Base-by-base conservation (phyloP, 2,113 vertebrate genomes). In the Lipotes vexillifer region DNA sequence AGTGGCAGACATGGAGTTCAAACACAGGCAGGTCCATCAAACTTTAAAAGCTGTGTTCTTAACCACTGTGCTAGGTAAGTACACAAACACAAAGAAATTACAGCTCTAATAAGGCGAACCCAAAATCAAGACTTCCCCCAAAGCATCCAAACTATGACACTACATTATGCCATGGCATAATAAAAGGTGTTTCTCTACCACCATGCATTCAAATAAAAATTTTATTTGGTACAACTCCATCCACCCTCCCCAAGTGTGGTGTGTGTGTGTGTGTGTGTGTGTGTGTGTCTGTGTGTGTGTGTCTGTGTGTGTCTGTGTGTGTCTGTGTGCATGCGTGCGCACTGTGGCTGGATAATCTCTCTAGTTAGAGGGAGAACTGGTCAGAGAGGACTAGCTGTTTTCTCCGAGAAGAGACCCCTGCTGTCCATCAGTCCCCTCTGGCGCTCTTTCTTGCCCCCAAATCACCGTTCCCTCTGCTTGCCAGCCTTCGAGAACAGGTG, bases 331-430 rank as follows among this genome's bases (percentile, higher is more conserved):
- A 6, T 29, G 46, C 18, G 3, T 6, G 29, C 0, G 0, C 72
- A 31, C 38, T 29, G 36, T 3, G 68, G 86, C 89, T 75, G 2
- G 69, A 38, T 29, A 36, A 68, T 89, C 66, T 61, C 72, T 92
- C 94, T 72, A 68, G 38, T 84, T 87, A 63, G 59, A 81, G 38
- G 49, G 49, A 80, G 33, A 95, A 86, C 1, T 95, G 74, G 81
- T 66, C 87, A 46, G 75, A 84, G 83, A 92, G 90, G 93, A 96
- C 81, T 61, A 41, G 52, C 59, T 78, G 52, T 94, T 77, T 96
- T 85, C 90, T 90, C 87, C 9, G 3, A 78, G 80, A 82, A 96
- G 55, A 89, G 75, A 80, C 2, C 83, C 77, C 77, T 95, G 93
- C 65, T 41, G 46, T 38, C 86, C 93, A 59, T 41, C 38, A 44